phyloP scores from a whole-genome alignment of 2,113 vertebrate species.

The Entomyzon cyanotis region DNA sequence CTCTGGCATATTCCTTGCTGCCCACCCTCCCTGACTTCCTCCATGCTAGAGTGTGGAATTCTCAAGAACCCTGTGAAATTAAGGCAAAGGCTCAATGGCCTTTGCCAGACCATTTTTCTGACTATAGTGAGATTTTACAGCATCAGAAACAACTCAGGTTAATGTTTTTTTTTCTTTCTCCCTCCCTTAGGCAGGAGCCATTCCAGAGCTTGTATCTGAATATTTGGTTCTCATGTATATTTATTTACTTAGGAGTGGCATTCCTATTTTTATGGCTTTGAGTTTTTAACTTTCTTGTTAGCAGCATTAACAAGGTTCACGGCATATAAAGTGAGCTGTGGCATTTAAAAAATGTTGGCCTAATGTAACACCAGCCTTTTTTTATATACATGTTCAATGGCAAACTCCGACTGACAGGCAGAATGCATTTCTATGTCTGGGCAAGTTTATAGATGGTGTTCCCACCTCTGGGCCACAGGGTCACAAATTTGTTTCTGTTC shows the following conservation, averaged over 20 bases:
- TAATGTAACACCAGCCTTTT: conserved; percentile 61
- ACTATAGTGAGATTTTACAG: conserved; percentile 51
- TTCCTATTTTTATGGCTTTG: conserved; percentile 77
- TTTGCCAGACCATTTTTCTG: conserved; percentile 53
- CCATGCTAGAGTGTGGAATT: background rate
- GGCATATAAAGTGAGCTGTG: conserved; percentile 69
- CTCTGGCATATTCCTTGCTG: background rate
- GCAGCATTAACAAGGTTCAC: conserved; percentile 78
- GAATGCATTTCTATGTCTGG: conserved; percentile 74
- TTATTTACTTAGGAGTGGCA: conserved; percentile 74
- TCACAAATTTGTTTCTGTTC: conserved; percentile 80
- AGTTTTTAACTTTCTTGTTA: conserved; percentile 79
- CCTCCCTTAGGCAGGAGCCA: background rate
- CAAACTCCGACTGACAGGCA: conserved; percentile 75
- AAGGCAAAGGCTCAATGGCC: background rate
- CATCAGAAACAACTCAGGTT: conserved; percentile 2
- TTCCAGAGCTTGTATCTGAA: conserved; percentile 62
- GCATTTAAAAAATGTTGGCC: conserved; percentile 74
- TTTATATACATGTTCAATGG: conserved; percentile 69
- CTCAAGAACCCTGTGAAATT: conserved; percentile 7
- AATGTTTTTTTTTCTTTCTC: background rate
- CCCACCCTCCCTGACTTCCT: background rate
- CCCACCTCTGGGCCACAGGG: conserved; percentile 80
- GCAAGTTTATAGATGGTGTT: conserved; percentile 82
- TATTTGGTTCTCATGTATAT: conserved; percentile 60